These are phyloP conservation scores for Vanacampus margaritifer DNA, from an alignment of 2,113 vertebrate species.

Conservation along the genomic window DNA sequence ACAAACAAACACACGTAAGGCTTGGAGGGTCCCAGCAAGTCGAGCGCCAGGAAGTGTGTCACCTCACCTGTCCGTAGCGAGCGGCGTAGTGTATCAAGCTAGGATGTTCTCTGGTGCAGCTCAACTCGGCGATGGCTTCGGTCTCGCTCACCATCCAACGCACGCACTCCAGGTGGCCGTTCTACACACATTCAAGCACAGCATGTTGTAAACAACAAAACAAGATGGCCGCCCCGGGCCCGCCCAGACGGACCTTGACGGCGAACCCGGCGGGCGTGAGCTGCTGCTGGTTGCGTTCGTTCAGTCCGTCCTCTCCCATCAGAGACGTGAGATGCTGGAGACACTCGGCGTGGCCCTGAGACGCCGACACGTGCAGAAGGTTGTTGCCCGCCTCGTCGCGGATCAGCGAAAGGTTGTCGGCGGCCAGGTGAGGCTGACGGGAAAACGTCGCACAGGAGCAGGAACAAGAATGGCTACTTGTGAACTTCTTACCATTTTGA, in stretches of 20 bases:
- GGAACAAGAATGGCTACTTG: not conserved
- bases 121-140: constrained; percentile 95
- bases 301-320: constrained; percentile 96
- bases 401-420: constrained; percentile 94
- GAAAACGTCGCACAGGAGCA: not conserved
- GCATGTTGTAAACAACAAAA: not conserved
- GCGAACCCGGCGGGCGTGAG: constrained; percentile 92
- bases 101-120: constrained; percentile 91
- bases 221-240: not conserved
- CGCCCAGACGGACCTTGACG: constrained; percentile 81
- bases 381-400: constrained; percentile 90
- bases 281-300: constrained; percentile 85
- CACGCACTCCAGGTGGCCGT: constrained; percentile 93
- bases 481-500: too few species aligned
- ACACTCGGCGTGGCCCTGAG: constrained; percentile 89
- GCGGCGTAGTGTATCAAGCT: constrained; percentile 96
- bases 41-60: not conserved
- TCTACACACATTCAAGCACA: constrained; percentile 63
- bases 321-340: constrained; percentile 96
- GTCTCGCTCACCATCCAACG: constrained; percentile 99
- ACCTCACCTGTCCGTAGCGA: constrained; percentile 96
- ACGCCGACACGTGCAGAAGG: constrained; percentile 88
- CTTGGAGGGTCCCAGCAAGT: not conserved
- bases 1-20: not conserved
- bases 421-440: constrained; percentile 87